These are phyloP conservation scores for Listrodromus nycthemerus DNA, from an alignment of 2,888 invertebrate genomes.

Conservation along the genomic window DNA sequence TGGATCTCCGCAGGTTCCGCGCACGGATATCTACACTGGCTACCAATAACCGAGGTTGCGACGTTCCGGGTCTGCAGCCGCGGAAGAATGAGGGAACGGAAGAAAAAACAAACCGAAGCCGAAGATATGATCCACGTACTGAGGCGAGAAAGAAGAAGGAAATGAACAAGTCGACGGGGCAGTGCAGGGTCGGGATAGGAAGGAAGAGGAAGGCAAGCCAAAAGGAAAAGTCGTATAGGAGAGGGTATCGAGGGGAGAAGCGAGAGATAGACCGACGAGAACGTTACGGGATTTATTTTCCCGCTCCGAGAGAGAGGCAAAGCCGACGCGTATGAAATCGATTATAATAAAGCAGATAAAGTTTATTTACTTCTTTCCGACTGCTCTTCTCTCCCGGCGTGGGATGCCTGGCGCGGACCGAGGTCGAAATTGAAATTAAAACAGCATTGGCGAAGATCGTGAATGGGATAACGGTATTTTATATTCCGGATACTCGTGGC, in stretches of 20 bases:
- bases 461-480: conserved; percentile 49
- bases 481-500: conserved; percentile 34
- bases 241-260: conserved; percentile 50
- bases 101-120: conserved; percentile 23
- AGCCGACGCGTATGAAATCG: conserved; percentile 64
- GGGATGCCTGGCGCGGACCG: not conserved
- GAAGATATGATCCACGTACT: conserved; percentile 31
- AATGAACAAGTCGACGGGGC: conserved; percentile 38
- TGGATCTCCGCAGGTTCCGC: conserved; percentile 10
- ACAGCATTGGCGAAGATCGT: conserved; percentile 19
- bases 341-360: conserved; percentile 74
- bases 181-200: conserved; percentile 9
- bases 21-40: conserved; percentile 34
- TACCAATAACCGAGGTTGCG: conserved; percentile 74
- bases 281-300: conserved; percentile 76
- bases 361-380: conserved; percentile 56
- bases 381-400: conserved; percentile 1
- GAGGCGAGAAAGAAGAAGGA: conserved; percentile 45
- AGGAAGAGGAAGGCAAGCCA: conserved; percentile 48
- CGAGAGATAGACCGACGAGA: conserved; percentile 54
- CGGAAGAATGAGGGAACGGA: conserved; percentile 19
- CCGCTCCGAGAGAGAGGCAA: conserved; percentile 49
- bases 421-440: conserved; percentile 1
- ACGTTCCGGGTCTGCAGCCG: conserved; percentile 33
- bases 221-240: conserved; percentile 30